Evolutionary conservation across 1,140 invertebrate species (phyloP).

Genomic region (Sitobion miscanthi): DNA sequence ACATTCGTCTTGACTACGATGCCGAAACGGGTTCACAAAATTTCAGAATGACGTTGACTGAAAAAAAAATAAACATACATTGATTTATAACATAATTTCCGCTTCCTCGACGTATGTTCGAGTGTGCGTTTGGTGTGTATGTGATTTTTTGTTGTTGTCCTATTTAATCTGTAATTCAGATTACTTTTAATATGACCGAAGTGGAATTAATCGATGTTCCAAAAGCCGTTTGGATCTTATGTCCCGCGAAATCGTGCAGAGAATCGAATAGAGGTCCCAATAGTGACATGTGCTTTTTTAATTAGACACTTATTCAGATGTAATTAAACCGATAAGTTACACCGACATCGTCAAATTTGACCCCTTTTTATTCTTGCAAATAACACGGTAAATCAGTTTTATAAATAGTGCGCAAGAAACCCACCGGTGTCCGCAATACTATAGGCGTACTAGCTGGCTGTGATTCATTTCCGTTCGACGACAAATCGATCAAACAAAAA

Average conservation of each 20-base stretch:
- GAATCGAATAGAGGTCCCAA: neutral
- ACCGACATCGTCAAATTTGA: neutral
- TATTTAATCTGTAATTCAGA: slow-evolving; percentile 25
- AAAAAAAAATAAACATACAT: slow-evolving; percentile 11
- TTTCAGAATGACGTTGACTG: slow-evolving; percentile 22
- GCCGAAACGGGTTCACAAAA: slow-evolving; percentile 51
- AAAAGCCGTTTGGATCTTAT: neutral
- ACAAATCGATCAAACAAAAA: neutral
- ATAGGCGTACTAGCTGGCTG: neutral
- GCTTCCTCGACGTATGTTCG: neutral
- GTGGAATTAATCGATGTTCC: neutral
- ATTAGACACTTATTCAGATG: neutral
- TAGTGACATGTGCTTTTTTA: slow-evolving; percentile 10
- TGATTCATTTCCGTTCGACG: neutral
- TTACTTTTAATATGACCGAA: neutral
- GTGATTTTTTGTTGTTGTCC: neutral
- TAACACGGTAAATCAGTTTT: neutral
- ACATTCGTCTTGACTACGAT: neutral
- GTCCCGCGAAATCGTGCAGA: slow-evolving; percentile 10
- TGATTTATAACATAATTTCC: slow-evolving; percentile 56
- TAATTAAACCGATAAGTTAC: slow-evolving; percentile 35
- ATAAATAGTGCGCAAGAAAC: neutral
- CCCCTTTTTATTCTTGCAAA: neutral
- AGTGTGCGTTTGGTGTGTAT: neutral
- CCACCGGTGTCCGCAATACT: neutral